Base-by-base conservation (phyloP, 2,797 vertebrate genomes). In the Florisuga fusca region DNA sequence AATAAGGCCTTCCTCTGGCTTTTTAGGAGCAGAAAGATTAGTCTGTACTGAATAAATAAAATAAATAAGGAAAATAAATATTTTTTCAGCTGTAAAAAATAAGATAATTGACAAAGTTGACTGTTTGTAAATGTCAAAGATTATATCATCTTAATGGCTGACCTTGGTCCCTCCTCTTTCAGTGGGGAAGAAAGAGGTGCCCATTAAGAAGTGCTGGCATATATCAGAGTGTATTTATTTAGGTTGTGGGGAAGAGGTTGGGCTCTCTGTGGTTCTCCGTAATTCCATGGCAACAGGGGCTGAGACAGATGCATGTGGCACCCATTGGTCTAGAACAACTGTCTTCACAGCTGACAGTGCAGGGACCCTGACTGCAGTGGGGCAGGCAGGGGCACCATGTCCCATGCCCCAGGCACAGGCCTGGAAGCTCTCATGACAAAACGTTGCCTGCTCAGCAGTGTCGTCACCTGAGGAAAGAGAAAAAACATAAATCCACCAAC, bases 121-220 rank as follows among this genome's bases (percentile, higher is more conserved):
- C 53, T 51, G 61, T 78, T 58, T 77, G 53, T 54, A 75, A 71
- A 71, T 91, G 69, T 61, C 69, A 78, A 83, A 68, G 66, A 41
- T 38, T 33, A 68, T 23, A 43, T 36, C 19, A 58, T 68, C 36
- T 55, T 61, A 64, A 34, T 75, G 33, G 31, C 7, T 48, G 48
- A 6, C 23, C 51, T 78, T 63, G 54, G 20, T 34, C 41, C 36
- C 33, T 83, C 29, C 4, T 71, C 15, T 48, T 85, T 71, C 50
- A 54, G 75, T 2, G 1, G 41, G 63, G 57, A 77, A 67, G 33
- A 71, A 85, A 12, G 10, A 77, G 50, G 41, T 38, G 33, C 12
- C 34, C 25, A 3, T 50, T 63, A 67, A 45, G 54, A 48, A 33
- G 61, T 8, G 22, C 29, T 66, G 31, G 46, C 1, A 1, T 33